Evolutionary conservation across 2,797 vertebrate genomes (phyloP).

Genomic region (Chelon labrosus): DNA sequence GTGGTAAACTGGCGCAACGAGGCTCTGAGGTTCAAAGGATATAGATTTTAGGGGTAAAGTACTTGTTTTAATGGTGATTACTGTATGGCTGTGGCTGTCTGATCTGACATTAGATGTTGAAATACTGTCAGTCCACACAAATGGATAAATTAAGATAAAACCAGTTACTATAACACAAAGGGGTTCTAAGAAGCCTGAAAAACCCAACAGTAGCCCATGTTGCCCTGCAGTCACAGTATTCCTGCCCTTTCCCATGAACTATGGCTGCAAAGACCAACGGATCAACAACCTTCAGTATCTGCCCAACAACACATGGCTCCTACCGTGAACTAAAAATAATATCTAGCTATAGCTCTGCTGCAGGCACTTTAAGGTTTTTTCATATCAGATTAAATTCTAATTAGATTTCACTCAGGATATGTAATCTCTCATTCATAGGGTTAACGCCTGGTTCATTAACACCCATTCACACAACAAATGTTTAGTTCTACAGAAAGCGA

Average conservation of each 20-base stretch:
- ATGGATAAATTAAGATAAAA: constrained; percentile 3
- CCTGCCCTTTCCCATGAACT: background rate
- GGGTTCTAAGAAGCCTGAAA: no score
- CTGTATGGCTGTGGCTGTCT: constrained; percentile 27
- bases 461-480: background rate
- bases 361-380: constrained; percentile 12
- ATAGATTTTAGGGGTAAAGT: constrained; percentile 4
- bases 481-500: background rate
- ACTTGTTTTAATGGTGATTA: constrained; percentile 20
- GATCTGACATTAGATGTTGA: constrained; percentile 31
- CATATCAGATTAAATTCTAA: constrained; percentile 6
- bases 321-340: constrained; percentile 16
- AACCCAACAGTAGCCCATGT: no score
- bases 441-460: background rate
- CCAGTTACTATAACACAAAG: background rate
- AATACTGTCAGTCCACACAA: background rate
- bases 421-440: constrained; percentile 6
- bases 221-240: background rate
- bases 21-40: background rate
- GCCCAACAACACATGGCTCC: background rate
- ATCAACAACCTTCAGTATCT: background rate
- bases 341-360: constrained; percentile 12
- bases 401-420: constrained; percentile 58
- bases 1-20: background rate
- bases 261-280: constrained; percentile 1